These are phyloP conservation scores for Cataglyphis livida DNA, from an alignment of 2,888 invertebrate genomes.

Conservation along the genomic window DNA sequence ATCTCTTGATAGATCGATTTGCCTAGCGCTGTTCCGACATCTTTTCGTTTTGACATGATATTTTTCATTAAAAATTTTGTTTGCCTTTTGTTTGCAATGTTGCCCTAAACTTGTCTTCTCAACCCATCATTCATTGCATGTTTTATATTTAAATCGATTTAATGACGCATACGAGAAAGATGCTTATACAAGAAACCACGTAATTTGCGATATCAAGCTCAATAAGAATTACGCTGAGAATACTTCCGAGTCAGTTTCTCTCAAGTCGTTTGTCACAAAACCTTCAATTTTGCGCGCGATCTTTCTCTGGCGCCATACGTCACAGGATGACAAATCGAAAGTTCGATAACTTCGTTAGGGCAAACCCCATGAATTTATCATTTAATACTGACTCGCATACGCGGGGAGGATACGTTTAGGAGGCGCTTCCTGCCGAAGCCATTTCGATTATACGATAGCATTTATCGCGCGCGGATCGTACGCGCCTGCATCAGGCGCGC, in stretches of 20 bases:
- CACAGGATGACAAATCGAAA: conserved; percentile 31
- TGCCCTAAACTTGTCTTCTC: background rate
- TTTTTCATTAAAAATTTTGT: conserved; percentile 72
- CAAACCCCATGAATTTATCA: background rate
- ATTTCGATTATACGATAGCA: conserved; percentile 36
- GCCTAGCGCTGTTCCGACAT: conserved; percentile 37
- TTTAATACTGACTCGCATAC: conserved; percentile 16
- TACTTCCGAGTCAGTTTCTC: background rate
- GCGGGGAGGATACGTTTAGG: conserved; percentile 15
- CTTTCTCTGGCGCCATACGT: background rate
- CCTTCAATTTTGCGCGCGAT: conserved; percentile 9
- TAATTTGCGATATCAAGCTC: background rate
- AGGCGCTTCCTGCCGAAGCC: conserved; percentile 6
- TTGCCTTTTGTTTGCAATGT: conserved; percentile 16
- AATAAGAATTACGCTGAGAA: background rate
- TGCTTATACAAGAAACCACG: too few relatives aligned
- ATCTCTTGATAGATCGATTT: background rate
- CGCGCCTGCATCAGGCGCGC: too few relatives aligned
- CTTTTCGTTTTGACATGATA: conserved; percentile 39
- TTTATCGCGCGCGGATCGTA: conserved; percentile 28
- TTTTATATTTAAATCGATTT: conserved; percentile 14
- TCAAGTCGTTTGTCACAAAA: background rate
- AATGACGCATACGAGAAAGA: conserved; percentile 12
- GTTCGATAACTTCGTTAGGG: conserved; percentile 18
- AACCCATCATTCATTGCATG: conserved; percentile 24